phyloP scores from a whole-genome alignment of 2,113 vertebrate genomes.

The Himantopus leucocephalus region DNA sequence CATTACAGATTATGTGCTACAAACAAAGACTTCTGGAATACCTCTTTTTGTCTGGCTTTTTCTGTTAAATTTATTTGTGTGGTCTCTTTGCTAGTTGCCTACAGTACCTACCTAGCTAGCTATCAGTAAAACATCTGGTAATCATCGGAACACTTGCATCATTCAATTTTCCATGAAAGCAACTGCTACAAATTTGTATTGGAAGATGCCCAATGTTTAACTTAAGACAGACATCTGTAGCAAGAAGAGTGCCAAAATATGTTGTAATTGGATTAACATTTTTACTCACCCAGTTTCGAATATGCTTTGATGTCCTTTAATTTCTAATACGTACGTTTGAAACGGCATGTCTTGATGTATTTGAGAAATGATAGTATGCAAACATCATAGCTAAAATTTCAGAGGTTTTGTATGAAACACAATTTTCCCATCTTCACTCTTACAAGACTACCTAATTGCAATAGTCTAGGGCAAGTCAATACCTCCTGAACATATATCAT shows the following conservation, averaged over 20 bases:
- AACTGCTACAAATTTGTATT: background rate
- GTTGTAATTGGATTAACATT: conserved; percentile 18
- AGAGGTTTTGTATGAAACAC: background rate
- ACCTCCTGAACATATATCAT: background rate
- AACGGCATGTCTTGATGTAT: background rate
- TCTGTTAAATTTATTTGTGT: background rate
- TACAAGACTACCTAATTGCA: background rate
- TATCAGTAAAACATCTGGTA: conserved; percentile 50
- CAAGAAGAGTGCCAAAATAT: background rate
- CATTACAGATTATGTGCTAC: background rate
- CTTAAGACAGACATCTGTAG: conserved; percentile 17
- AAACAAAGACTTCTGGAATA: background rate
- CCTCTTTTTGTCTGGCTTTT: background rate
- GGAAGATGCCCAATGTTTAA: conserved; percentile 14
- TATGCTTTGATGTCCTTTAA: background rate
- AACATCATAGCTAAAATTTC: background rate
- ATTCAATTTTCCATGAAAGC: conserved; percentile 13
- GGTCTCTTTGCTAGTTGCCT: background rate
- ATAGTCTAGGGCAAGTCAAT: background rate
- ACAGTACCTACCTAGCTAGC: background rate
- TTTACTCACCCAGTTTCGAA: conserved; percentile 10
- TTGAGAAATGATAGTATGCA: background rate
- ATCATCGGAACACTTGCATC: conserved; percentile 17
- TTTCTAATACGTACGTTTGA: background rate
- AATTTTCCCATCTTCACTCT: background rate